These are phyloP conservation scores for Marcusenius ussheri DNA, from an alignment of 2,113 vertebrate species.

Conservation along the genomic window DNA sequence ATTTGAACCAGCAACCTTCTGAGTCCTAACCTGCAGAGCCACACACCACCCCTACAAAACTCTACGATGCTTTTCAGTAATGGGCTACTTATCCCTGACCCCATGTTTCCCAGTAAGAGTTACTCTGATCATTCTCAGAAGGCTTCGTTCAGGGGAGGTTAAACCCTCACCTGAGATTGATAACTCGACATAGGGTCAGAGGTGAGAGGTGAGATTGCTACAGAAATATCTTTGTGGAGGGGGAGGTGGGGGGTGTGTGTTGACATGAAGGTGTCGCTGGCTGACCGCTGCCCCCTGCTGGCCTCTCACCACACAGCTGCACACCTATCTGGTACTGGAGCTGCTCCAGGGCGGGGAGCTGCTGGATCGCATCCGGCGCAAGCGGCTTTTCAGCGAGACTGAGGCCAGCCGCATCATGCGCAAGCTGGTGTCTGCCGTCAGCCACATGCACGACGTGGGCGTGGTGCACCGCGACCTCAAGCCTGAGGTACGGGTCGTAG, in stretches of 20 bases:
- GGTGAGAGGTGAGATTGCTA: not conserved
- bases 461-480: slow-evolving; percentile 94
- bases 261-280: not conserved
- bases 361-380: slow-evolving; percentile 86
- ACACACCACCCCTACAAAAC: not conserved
- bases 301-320: slow-evolving; percentile 64
- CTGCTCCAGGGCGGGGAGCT: slow-evolving; percentile 87
- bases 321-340: slow-evolving; percentile 91
- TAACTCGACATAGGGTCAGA: not conserved
- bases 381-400: slow-evolving; percentile 90
- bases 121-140: not conserved
- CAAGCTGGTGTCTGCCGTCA: slow-evolving; percentile 87
- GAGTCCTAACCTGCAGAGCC: not conserved
- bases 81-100: not conserved
- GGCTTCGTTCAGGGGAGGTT: not conserved
- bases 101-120: not conserved
- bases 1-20: not conserved
- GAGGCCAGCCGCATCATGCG: slow-evolving; percentile 95
- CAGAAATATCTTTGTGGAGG: not conserved
- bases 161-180: not conserved
- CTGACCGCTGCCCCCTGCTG: not conserved
- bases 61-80: not conserved
- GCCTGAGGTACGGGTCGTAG: slow-evolving; percentile 71
- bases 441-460: slow-evolving; percentile 97
- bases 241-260: not conserved